Evolutionary conservation across 2,113 vertebrate genomes (phyloP), one percentile per base, ranked within the genome.

Genomic region (Dicentrarchus labrax): DNA sequence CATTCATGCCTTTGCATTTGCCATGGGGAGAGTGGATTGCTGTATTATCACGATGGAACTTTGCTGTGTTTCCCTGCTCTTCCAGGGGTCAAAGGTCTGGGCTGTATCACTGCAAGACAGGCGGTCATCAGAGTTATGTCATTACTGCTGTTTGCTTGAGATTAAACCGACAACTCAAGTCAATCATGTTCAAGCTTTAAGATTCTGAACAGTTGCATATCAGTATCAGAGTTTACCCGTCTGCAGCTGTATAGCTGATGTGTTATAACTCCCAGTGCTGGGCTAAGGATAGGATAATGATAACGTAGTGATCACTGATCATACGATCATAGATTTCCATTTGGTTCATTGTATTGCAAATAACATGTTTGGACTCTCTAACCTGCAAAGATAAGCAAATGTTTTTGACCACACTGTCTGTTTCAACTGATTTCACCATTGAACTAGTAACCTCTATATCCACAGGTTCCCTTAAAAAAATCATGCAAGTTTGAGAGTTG

Each of bases 31-130:
- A 13, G 56, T 21, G 9, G 13, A 4, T 8, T 45, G 1, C 5
- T 62, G 65, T 9, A 1, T 30, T 66, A 61, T 77, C 72, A 4
- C 1, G 60, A 2, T 41, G 1, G 11, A 30, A 22, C 59, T 21
- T 17, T 39, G 51, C 19, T 51, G 56, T 76, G 65, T 36, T 19
- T 38, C 30, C 7, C 17, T 48, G 48, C 15, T 75, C 6, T 6
- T n/a, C 13, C 60, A 57, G 8, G 2, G 88, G 50, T 79, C 82
- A 88, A 84, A 88, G 80, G 88, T 84, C 5, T 39, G 8, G 10
- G 13, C 38, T 22, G n/a, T 74, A 70, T 77, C 71, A 12, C 50
- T 51, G 56, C 51, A 53, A n/a, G 39, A 4, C 48, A 66, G 38
- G 1, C 24, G 30, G 38, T n/a, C 60, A 53, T 12, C 38, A 22